Evolutionary conservation across 2,113 vertebrate genomes (phyloP).

Genomic region (Cettia cetti): DNA sequence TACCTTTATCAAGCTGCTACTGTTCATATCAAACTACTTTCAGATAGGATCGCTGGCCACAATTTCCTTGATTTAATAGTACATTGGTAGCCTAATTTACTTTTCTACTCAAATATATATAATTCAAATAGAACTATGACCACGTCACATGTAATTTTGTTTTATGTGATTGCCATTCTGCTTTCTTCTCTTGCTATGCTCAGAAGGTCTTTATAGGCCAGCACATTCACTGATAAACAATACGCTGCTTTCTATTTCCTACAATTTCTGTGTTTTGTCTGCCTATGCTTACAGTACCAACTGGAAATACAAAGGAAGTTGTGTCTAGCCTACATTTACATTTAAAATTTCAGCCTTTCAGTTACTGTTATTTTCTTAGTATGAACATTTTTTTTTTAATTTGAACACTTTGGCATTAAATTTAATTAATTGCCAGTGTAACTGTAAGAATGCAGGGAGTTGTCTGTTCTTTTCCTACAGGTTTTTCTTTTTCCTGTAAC

Average conservation of each 20-base stretch:
- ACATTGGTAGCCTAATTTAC: background rate
- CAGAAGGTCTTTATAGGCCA: background rate
- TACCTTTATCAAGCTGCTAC: background rate
- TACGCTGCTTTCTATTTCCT: background rate
- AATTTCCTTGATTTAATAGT: background rate
- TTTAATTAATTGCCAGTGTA: background rate
- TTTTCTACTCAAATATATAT: background rate
- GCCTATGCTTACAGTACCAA: background rate
- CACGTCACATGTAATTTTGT: background rate
- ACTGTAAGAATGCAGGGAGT: background rate
- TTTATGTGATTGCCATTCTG: background rate
- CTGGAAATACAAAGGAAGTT: background rate
- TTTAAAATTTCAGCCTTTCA: background rate
- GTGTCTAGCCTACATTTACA: background rate
- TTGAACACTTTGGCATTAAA: background rate
- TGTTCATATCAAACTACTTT: background rate
- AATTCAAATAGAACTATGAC: background rate
- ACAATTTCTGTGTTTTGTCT: background rate
- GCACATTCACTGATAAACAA: background rate
- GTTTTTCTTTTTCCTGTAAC: background rate
- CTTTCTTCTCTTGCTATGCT: background rate
- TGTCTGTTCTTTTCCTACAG: background rate
- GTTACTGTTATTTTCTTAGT: background rate
- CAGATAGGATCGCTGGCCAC: background rate
- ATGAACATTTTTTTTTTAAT: background rate